Evolutionary conservation across 2,113 vertebrate species (phyloP).

Genomic region (Coturnix japonica): DNA sequence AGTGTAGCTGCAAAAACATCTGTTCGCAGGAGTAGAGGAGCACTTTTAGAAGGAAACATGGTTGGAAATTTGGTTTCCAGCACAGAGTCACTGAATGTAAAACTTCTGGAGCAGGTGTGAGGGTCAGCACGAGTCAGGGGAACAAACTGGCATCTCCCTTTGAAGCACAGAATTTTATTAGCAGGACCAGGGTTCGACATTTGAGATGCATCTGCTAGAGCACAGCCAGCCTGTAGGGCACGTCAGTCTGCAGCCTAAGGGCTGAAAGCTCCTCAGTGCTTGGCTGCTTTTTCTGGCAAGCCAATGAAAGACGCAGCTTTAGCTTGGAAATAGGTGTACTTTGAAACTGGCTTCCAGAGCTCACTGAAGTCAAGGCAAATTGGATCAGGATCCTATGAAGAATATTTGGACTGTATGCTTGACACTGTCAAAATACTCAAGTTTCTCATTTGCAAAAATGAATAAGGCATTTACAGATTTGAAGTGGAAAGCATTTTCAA

Average conservation of each 20-base stretch:
- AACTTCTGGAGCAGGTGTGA: background rate
- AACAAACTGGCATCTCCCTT: background rate
- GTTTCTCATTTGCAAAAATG: background rate
- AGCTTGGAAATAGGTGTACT: background rate
- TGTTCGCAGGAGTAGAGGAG: background rate
- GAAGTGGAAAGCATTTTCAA: constrained; percentile 13
- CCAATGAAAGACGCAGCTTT: background rate
- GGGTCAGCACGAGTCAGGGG: background rate
- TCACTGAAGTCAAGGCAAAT: background rate
- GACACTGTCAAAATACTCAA: constrained; percentile 6
- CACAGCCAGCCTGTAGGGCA: background rate
- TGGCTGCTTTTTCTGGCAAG: background rate
- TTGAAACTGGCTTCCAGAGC: background rate
- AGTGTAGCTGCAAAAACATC: constrained; percentile 38
- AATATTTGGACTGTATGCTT: background rate
- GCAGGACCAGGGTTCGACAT: background rate
- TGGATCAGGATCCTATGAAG: background rate
- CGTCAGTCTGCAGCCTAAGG: background rate
- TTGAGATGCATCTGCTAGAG: background rate
- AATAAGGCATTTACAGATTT: constrained; percentile 3
- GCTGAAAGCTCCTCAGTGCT: background rate
- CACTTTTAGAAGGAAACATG: background rate
- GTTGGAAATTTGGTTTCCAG: background rate
- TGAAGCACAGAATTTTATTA: background rate
- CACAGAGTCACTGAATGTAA: background rate